These are phyloP conservation scores for Cydia strobilella DNA, from an alignment of 1,140 invertebrate species.

Conservation along the genomic window DNA sequence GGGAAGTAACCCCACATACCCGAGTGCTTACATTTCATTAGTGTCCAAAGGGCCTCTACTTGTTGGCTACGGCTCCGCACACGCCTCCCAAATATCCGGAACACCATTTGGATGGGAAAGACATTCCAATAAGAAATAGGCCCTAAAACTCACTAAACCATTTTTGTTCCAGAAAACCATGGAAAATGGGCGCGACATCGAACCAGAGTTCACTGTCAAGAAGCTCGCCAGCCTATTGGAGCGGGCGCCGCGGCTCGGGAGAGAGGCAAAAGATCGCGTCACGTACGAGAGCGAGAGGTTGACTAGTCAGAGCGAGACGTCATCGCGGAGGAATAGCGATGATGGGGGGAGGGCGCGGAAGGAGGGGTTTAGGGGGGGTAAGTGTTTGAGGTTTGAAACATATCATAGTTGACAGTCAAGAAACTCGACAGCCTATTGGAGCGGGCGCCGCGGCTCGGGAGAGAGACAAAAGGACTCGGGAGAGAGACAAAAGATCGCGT, in stretches of 20 bases:
- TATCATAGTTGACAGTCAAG: slow-evolving; percentile 22
- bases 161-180: slow-evolving; percentile 14
- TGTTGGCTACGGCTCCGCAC: too few species aligned
- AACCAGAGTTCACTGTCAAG: slow-evolving; percentile 19
- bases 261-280: slow-evolving; percentile 49
- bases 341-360: slow-evolving; percentile 59
- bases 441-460: not conserved
- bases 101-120: too few species aligned
- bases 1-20: too few species aligned
- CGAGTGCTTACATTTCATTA: too few species aligned
- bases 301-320: slow-evolving; percentile 60
- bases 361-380: slow-evolving; percentile 58
- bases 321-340: slow-evolving; percentile 68
- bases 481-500: not conserved
- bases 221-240: not conserved
- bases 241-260: not conserved
- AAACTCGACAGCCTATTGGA: not conserved
- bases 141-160: not conserved
- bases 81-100: too few species aligned
- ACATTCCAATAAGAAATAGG: too few species aligned
- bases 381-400: too few species aligned
- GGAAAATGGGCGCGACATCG: slow-evolving; percentile 23
- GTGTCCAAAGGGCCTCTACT: too few species aligned
- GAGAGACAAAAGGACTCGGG: slow-evolving; percentile 58
- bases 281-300: slow-evolving; percentile 66